Percentiles rank a stretch among this genome's conserved stretches.
phyloP scores from a whole-genome alignment of 2,888 invertebrate genomes.

The Aphrophora alni region DNA sequence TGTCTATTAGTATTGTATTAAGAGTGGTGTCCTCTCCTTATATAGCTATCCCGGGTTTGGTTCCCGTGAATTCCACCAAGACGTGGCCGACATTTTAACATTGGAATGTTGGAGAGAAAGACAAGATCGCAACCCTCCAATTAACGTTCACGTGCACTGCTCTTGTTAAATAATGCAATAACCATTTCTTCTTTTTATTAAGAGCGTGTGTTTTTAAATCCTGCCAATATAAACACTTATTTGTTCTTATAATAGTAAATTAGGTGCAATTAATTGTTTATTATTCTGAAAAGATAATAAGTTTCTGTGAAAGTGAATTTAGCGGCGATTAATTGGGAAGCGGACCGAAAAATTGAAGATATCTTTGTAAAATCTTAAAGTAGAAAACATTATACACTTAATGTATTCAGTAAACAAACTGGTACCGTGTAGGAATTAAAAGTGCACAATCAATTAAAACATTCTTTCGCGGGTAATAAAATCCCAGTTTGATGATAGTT shows the following conservation, averaged over 20 bases:
- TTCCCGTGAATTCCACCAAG: not conserved
- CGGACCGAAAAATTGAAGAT: too few relatives aligned
- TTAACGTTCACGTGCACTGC: not conserved
- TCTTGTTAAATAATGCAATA: not conserved
- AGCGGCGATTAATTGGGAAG: too few relatives aligned
- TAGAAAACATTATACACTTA: too few relatives aligned
- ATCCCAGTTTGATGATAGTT: too few relatives aligned
- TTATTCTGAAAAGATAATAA: not conserved
- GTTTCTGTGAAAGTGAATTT: too few relatives aligned
- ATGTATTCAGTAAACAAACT: too few relatives aligned
- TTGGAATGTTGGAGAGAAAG: not conserved
- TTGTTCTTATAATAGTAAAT: not conserved
- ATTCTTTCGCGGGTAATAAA: too few relatives aligned
- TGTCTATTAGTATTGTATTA: not conserved
- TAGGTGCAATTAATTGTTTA: not conserved
- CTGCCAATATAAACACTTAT: not conserved
- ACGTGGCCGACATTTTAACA: not conserved
- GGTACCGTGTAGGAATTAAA: too few relatives aligned
- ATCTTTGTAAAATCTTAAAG: too few relatives aligned
- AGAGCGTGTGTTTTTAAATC: not conserved
- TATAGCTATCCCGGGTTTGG: not conserved
- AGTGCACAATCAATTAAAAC: too few relatives aligned
- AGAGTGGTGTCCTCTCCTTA: not conserved
- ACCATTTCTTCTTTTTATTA: not conserved
- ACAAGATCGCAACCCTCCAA: not conserved